These are phyloP conservation scores for Psococerastis gibbosa DNA, from an alignment of 2,888 invertebrate species.

Conservation along the genomic window DNA sequence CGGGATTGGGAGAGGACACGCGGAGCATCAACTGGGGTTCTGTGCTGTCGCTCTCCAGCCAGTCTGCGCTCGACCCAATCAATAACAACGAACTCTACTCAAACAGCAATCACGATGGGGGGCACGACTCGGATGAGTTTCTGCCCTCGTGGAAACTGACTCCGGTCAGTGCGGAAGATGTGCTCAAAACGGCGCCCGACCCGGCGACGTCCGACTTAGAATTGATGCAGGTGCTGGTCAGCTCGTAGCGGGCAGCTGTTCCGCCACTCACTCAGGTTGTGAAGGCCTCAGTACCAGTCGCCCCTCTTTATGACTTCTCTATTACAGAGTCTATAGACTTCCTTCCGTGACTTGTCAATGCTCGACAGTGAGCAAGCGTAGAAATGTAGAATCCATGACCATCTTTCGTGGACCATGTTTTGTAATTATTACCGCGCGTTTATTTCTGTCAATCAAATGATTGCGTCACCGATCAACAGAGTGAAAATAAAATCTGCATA, in stretches of 20 bases:
- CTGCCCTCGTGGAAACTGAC: constrained; percentile 33
- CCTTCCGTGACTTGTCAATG: too few species aligned
- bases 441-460: too few species aligned
- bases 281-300: constrained; percentile 20
- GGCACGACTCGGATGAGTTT: constrained; percentile 32
- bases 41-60: constrained; percentile 67
- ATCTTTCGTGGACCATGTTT: too few species aligned
- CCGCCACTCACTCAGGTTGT: constrained; percentile 26
- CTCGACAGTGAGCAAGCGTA: too few species aligned
- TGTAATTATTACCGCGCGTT: too few species aligned
- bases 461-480: too few species aligned
- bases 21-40: constrained; percentile 84
- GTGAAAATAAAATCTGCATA: too few species aligned
- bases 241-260: constrained; percentile 33
- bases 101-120: constrained; percentile 26
- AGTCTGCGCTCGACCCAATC: constrained; percentile 65
- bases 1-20: constrained; percentile 31
- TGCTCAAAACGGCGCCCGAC: constrained; percentile 27
- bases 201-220: constrained; percentile 26
- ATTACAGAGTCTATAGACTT: too few species aligned
- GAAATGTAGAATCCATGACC: too few species aligned
- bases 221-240: constrained; percentile 36
- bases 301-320: too few species aligned
- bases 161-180: constrained; percentile 29
- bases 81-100: constrained; percentile 57